Conservation (phyloP, 1,140 invertebrate species). For the Drosophila melanogaster region DNA sequence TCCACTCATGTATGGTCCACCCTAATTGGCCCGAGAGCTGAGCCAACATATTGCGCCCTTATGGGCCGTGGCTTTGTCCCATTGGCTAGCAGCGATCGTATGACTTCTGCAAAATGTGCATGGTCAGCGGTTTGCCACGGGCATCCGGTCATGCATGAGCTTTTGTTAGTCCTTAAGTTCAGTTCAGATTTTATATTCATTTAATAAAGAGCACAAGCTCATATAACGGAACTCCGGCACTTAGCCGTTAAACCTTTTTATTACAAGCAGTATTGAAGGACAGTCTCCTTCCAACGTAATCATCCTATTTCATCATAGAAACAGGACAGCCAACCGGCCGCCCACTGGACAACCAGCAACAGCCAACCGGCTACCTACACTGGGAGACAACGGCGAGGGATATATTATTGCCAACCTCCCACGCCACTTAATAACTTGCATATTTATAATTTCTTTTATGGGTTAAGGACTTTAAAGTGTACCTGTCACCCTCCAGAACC, state of each 20-base stretch:
- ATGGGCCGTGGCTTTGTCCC: background rate
- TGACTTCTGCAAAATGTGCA: constrained; percentile 4
- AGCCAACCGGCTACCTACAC: too few species aligned
- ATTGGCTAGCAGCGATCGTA: constrained; percentile 3
- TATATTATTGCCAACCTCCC: background rate
- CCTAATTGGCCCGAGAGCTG: too few species aligned
- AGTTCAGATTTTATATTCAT: background rate
- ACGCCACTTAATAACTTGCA: constrained; percentile 4
- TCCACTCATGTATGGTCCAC: constrained; percentile 1
- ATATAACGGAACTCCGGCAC: background rate
- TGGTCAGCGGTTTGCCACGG: background rate
- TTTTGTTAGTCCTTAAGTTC: too few species aligned
- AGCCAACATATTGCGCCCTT: background rate
- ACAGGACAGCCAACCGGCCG: too few species aligned
- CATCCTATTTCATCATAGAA: background rate
- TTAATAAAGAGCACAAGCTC: background rate
- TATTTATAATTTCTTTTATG: constrained; percentile 14
- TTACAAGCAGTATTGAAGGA: background rate
- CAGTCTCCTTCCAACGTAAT: background rate
- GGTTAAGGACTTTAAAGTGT: constrained; percentile 11
- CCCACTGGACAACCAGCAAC: too few species aligned
- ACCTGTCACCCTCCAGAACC: constrained; percentile 13
- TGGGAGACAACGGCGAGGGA: background rate
- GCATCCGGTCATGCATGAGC: background rate
- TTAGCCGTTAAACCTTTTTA: background rate